These are phyloP conservation scores for Porphyrio hochstetteri DNA, from an alignment of 2,113 vertebrate genomes.

Conservation along the genomic window DNA sequence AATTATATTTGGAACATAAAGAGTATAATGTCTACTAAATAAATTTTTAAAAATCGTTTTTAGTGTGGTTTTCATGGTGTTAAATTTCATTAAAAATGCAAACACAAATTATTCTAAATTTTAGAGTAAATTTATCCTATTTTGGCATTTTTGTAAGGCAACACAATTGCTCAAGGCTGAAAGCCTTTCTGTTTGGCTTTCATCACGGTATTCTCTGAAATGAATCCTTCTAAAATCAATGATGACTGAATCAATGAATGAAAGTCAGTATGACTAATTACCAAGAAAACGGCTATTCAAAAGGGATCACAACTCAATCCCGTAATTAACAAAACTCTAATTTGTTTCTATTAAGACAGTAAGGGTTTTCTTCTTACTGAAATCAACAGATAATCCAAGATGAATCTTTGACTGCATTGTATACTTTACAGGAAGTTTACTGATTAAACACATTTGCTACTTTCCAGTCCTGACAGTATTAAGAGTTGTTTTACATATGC, in stretches of 20 bases:
- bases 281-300: background rate
- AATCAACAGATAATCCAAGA: background rate
- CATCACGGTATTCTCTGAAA: background rate
- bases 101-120: background rate
- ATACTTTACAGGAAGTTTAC: background rate
- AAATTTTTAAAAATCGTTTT: background rate
- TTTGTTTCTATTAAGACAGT: background rate
- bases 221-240: background rate
- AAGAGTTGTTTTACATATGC: background rate
- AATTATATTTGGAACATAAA: background rate
- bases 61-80: background rate
- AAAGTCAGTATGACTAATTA: conserved; percentile 47
- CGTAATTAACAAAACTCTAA: background rate
- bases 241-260: background rate
- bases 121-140: background rate
- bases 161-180: background rate
- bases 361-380: background rate
- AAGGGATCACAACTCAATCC: background rate
- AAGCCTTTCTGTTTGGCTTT: background rate
- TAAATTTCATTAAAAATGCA: background rate
- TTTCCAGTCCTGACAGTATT: background rate
- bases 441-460: background rate
- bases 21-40: background rate
- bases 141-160: background rate
- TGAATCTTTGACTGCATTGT: background rate